Percentiles rank a stretch among this genome's conserved stretches.
Evolutionary conservation across 2,797 vertebrate species (phyloP).

Genomic region (Vipera latastei): DNA sequence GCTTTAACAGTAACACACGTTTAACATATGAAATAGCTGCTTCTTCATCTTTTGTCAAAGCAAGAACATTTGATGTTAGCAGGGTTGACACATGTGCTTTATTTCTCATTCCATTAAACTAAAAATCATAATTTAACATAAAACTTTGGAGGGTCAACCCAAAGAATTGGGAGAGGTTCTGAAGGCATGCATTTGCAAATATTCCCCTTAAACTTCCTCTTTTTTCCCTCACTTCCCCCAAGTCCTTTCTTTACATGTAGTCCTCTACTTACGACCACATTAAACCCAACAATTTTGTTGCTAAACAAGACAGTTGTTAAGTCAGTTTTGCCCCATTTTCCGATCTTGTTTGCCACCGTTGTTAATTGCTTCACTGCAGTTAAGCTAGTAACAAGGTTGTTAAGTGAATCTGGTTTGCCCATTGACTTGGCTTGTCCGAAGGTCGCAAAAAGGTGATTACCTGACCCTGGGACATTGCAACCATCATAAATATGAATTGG

Average conservation of each 20-base stretch:
- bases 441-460: neutral
- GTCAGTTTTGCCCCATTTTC: neutral
- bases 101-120: neutral
- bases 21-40: too few relatives aligned
- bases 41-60: too few relatives aligned
- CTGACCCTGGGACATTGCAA: neutral
- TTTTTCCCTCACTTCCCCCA: neutral
- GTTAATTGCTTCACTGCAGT: neutral
- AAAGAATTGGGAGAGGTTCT: neutral
- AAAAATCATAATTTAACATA: neutral
- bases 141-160: neutral
- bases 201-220: neutral
- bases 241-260: neutral
- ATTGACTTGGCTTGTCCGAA: neutral
- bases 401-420: neutral
- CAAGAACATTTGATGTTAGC: too few relatives aligned
- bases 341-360: neutral
- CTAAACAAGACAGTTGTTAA: neutral
- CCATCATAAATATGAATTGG: neutral
- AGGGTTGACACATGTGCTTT: neutral
- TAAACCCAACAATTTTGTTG: neutral
- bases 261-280: neutral
- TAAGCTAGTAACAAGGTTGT: neutral
- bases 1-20: too few relatives aligned
- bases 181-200: neutral